Evolutionary conservation across 2,113 vertebrate species (phyloP).

Genomic region (Centrocercus urophasianus): DNA sequence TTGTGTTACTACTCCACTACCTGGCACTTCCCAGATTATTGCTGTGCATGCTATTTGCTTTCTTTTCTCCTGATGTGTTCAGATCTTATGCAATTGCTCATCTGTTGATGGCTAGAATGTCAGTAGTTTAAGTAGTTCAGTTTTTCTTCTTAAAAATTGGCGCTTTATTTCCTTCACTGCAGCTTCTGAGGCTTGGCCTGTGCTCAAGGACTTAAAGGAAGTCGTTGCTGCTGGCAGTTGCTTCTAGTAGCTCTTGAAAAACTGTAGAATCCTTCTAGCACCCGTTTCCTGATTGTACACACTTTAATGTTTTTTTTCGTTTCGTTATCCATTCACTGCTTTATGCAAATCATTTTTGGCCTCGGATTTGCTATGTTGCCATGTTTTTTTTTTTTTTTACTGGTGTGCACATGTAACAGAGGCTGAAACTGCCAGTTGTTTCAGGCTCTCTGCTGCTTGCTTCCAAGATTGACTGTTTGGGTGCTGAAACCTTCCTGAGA

Average conservation of each 20-base stretch:
- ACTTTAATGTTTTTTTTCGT: neutral
- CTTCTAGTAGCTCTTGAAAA: neutral
- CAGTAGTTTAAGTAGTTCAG: neutral
- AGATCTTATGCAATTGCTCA: neutral
- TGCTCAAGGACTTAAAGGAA: slow-evolving; percentile 19
- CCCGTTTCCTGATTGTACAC: neutral
- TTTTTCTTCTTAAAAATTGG: slow-evolving; percentile 12
- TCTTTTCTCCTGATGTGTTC: neutral
- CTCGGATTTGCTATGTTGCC: neutral
- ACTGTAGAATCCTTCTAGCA: neutral
- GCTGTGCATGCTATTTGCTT: neutral
- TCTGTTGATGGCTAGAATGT: neutral
- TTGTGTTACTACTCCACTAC: neutral
- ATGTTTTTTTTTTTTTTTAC: neutral
- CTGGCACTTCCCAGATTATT: neutral
- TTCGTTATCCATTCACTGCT: neutral
- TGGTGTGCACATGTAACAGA: neutral
- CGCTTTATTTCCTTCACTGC: slow-evolving; percentile 32
- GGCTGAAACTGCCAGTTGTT: neutral
- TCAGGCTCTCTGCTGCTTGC: neutral
- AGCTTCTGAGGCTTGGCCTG: neutral
- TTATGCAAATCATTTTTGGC: neutral
- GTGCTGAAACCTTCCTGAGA: neutral
- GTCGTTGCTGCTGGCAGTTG: neutral
- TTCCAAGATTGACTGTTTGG: neutral